These are phyloP conservation scores for Periophthalmus magnuspinnatus DNA, from an alignment of 2,797 vertebrate species.

Conservation along the genomic window DNA sequence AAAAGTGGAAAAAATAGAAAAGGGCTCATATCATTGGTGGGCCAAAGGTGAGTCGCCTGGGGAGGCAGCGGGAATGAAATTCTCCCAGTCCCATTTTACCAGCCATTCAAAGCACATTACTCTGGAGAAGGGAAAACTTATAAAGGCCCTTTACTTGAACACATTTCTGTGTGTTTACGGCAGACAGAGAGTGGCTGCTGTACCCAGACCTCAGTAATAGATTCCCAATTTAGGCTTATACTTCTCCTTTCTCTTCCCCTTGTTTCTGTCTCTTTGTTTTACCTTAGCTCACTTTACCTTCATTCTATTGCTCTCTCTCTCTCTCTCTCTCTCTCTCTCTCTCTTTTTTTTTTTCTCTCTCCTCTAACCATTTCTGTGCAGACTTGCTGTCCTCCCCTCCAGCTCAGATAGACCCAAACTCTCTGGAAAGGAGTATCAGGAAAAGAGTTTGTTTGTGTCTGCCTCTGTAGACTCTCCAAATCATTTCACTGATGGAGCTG, in stretches of 20 bases:
- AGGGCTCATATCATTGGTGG: conserved; percentile 91
- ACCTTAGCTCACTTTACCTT: conserved; percentile 39
- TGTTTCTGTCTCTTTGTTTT: conserved; percentile 49
- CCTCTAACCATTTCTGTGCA: conserved; percentile 44
- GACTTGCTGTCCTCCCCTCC: conserved; percentile 35
- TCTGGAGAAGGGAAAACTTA: conserved; percentile 87
- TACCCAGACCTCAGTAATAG: conserved; percentile 80
- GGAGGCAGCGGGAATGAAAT: conserved; percentile 95
- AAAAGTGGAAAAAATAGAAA: conserved; percentile 81
- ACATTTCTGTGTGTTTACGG: conserved; percentile 90
- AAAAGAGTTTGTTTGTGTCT: conserved; percentile 67
- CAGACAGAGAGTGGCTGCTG: conserved; percentile 72
- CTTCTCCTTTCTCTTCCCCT: conserved; percentile 46
- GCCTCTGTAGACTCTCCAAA: conserved; percentile 57
- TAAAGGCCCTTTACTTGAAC: conserved; percentile 86
- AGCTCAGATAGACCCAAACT: conserved; percentile 42
- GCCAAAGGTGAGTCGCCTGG: conserved; percentile 95
- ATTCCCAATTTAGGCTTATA: conserved; percentile 81
- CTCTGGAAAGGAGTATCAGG: conserved; percentile 57
- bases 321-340: conserved; percentile 20
- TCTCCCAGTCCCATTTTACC: conserved; percentile 90
- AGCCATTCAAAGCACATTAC: conserved; percentile 92
- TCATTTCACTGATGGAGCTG: conserved; percentile 64
- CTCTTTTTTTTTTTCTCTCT: conserved; percentile 17
- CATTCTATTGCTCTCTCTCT: conserved; percentile 40